A percentile compares a stretch with the other conserved stretches of the same genome.
Evolutionary conservation across 2,888 invertebrate genomes (phyloP).

Genomic region (Drosophila quasianomalipes): DNA sequence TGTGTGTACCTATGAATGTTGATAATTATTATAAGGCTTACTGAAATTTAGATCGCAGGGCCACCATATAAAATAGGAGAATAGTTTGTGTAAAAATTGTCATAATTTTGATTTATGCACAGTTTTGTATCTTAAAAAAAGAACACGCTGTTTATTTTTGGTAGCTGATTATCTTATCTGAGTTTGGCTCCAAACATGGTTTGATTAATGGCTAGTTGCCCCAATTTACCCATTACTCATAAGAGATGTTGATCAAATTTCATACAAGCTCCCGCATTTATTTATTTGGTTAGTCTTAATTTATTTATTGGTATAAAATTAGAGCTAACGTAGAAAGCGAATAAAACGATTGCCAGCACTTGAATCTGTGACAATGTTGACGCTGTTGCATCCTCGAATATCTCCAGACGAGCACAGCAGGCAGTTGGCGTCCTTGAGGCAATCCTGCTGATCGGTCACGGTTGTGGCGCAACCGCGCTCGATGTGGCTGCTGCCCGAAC

Average conservation of each 20-base stretch:
- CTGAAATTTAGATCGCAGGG: not conserved
- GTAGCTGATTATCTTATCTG: conserved; percentile 6
- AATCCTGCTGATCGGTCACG: conserved; percentile 62
- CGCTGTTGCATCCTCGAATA: conserved; percentile 72
- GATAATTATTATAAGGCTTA: not conserved
- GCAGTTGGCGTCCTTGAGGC: conserved; percentile 71
- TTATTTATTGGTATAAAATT: conserved; percentile 7
- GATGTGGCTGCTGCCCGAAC: conserved; percentile 53
- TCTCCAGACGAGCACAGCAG: conserved; percentile 80
- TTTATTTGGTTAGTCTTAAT: not conserved
- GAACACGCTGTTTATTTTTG: not conserved
- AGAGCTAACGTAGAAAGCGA: conserved; percentile 53
- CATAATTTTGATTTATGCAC: not conserved
- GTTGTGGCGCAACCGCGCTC: conserved; percentile 76
- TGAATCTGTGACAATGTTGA: conserved; percentile 58
- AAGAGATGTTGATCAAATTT: not conserved
- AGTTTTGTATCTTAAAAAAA: not conserved
- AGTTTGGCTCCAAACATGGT: not conserved
- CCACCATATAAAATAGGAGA: not conserved
- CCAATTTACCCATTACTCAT: conserved; percentile 1
- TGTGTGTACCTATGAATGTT: not conserved
- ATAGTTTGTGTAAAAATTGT: not conserved
- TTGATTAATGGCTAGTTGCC: not conserved
- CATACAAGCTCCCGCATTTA: not conserved
- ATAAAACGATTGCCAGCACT: conserved; percentile 62